These are phyloP conservation scores for Caracal caracal DNA, from an alignment of 2,113 vertebrate species.

Conservation along the genomic window DNA sequence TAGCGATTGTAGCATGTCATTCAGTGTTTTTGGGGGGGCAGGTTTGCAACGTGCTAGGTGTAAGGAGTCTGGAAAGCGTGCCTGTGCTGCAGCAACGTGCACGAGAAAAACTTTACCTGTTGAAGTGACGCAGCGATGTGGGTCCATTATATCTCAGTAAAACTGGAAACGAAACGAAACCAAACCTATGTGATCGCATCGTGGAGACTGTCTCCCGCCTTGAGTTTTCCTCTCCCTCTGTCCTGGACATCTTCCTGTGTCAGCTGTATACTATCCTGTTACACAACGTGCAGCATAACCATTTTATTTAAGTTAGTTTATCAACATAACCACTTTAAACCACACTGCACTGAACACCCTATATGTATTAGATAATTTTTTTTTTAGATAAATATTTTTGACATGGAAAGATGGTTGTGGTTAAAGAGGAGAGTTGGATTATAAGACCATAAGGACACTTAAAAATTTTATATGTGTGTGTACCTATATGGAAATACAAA, in stretches of 20 bases:
- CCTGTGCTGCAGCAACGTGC: rapidly evolving
- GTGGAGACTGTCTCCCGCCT: not conserved
- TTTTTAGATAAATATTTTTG: not conserved
- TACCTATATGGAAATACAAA: not conserved
- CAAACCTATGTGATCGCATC: not conserved
- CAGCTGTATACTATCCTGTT: not conserved
- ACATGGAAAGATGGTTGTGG: not conserved
- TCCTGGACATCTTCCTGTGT: not conserved
- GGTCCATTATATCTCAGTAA: not conserved
- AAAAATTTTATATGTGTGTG: not conserved
- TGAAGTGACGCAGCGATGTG: not conserved
- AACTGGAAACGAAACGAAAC: not conserved
- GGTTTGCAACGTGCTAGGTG: not conserved
- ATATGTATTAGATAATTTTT: not conserved
- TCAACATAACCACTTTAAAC: not conserved
- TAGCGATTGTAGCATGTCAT: rapidly evolving
- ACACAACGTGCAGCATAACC: not conserved
- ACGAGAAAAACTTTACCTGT: not conserved
- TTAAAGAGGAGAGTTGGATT: not conserved
- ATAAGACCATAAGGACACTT: not conserved
- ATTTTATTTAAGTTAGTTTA: not conserved
- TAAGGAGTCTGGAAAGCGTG: not conserved
- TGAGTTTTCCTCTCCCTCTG: not conserved
- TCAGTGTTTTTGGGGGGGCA: not conserved
- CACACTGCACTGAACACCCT: not conserved